Evolutionary conservation across 1,140 invertebrate species (phyloP), one percentile per base, ranked within the genome.

Genomic region (Araneus ventricosus): DNA sequence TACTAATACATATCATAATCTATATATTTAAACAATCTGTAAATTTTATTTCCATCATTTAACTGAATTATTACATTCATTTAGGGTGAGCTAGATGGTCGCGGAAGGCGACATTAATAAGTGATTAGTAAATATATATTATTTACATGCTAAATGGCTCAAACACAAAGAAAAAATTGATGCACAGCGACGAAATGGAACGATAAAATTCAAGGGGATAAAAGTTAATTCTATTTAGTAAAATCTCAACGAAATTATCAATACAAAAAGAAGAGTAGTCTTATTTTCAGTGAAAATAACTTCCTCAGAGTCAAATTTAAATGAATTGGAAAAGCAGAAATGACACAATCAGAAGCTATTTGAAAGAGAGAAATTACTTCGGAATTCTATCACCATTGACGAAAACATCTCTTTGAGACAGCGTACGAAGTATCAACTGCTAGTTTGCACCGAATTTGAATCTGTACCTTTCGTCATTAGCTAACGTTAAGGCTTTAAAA

Each of bases 221-320:
- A 22, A 61, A 24, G n/a, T 24, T 63, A 63, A 27, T n/a, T n/a
- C 52, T 14, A 10, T 37, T 80, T 39, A n/a, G 30, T 41, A 34
- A 80, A 80, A 20, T 22, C 30, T 41, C 4, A 22, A 20, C 10
- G 20, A 80, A 80, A 22, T 37, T 0, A 30, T 39, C 17, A 79
- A 27, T n/a, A 4, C 6, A 67, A 22, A 67, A 27, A 30, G 27
- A 27, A 27, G 3, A 30, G 3, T 2, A 27, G 24, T 27, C 4
- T 27, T 7, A 41, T 17, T 5, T 80, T 34, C 17, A 82, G 22
- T 39, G 39, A 80, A 41, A 45, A 84, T 84, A 45, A 52, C 22
- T n/a, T 84, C 80, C 27, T 84, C 80, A 57, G 80, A 27, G 27
- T 52, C 80, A 41, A 57, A 57, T 84, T 84, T 45, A 52, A 84